Percentiles rank a stretch among this genome's conserved stretches.
These are phyloP conservation scores for Epinotia bilunana DNA, from an alignment of 2,888 invertebrate genomes.

Conservation along the genomic window DNA sequence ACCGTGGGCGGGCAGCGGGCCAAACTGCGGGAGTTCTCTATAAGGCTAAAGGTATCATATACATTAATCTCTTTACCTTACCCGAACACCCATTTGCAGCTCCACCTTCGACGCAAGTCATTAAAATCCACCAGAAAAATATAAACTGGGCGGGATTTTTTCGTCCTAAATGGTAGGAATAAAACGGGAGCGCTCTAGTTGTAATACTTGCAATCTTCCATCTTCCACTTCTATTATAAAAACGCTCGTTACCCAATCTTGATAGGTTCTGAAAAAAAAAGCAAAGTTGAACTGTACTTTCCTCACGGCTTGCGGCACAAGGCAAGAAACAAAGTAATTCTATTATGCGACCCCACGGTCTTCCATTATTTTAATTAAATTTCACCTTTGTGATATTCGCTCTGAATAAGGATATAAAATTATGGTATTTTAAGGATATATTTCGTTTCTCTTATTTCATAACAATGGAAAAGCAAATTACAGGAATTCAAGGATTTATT, in stretches of 20 bases:
- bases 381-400: not conserved
- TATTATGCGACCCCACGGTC: conserved; percentile 4
- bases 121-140: conserved; percentile 30
- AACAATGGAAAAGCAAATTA: not conserved
- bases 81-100: conserved; percentile 41
- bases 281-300: not conserved
- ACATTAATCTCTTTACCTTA: conserved; percentile 44
- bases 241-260: conserved; percentile 6
- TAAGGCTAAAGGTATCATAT: conserved; percentile 37
- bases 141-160: conserved; percentile 7
- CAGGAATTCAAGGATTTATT: not conserved
- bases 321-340: conserved; percentile 6
- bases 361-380: conserved; percentile 21
- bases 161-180: not conserved
- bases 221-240: not conserved
- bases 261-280: not conserved
- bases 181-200: not conserved
- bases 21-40: conserved; percentile 37
- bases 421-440: not conserved
- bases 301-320: not conserved
- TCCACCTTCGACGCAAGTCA: conserved; percentile 30
- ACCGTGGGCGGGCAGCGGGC: conserved; percentile 39
- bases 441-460: not conserved
- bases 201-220: not conserved
- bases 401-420: not conserved